Conservation (phyloP, 2,888 invertebrate genomes). For the Plagodis dolabraria region DNA sequence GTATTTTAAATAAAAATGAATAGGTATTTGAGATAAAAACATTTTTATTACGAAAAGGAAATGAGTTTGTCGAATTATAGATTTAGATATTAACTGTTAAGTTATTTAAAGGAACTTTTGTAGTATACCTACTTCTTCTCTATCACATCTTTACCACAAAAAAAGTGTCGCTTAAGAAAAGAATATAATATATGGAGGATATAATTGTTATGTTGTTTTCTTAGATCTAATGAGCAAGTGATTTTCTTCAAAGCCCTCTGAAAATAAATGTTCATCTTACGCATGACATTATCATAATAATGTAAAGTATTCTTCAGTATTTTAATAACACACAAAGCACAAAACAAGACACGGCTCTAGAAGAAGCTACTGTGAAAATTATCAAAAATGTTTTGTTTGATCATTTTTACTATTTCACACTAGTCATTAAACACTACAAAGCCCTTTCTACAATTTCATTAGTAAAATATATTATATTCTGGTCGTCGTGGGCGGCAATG, state of each 20-base stretch:
- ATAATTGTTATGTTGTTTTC: too few relatives aligned
- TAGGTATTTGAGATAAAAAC: background rate
- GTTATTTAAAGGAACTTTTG: too few relatives aligned
- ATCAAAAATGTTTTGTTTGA: constrained; percentile 29
- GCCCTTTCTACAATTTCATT: constrained; percentile 30
- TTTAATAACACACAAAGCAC: constrained; percentile 3
- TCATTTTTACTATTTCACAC: constrained; percentile 25
- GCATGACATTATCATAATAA: background rate
- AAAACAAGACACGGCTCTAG: background rate
- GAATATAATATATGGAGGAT: too few relatives aligned
- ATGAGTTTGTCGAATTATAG: background rate
- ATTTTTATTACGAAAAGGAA: background rate
- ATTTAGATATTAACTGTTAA: too few relatives aligned
- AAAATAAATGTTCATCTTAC: background rate
- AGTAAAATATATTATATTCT: constrained; percentile 17
- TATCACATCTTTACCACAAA: too few relatives aligned
- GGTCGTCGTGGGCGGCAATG: constrained; percentile 28
- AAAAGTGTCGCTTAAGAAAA: background rate
- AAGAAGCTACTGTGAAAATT: constrained; percentile 6
- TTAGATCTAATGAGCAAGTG: background rate
- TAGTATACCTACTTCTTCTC: too few relatives aligned
- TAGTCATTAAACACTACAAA: constrained; percentile 25
- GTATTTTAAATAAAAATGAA: too few relatives aligned
- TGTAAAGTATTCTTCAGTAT: background rate
- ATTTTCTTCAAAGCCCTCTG: background rate